Conservation (phyloP, 2,797 vertebrate species). For the Sparus aurata region DNA sequence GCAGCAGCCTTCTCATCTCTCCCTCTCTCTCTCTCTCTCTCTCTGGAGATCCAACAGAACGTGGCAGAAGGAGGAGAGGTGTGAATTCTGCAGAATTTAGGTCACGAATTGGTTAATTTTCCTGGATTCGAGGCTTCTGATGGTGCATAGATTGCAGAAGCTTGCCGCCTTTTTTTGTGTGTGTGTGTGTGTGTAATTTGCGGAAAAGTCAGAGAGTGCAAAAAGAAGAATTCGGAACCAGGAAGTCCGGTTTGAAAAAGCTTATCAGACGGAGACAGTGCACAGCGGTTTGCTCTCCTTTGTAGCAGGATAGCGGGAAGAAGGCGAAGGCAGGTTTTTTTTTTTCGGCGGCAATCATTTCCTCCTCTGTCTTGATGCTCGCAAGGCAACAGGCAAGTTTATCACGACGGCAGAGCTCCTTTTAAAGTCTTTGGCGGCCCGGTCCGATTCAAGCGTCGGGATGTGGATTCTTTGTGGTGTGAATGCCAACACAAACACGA, state of each 20-base stretch:
- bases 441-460: neutral
- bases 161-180: neutral
- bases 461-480: too few species aligned
- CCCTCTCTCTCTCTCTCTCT: constrained; percentile 1
- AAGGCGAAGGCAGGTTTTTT: constrained; percentile 8
- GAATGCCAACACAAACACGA: neutral
- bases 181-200: neutral
- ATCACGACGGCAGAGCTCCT: neutral
- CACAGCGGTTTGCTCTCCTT: constrained; percentile 23
- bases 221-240: constrained; percentile 3
- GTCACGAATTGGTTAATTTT: neutral
- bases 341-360: neutral
- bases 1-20: constrained; percentile 64
- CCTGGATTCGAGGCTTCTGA: neutral
- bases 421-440: neutral
- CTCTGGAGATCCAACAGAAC: constrained; percentile 23
- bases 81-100: constrained; percentile 18
- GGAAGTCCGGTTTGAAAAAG: constrained; percentile 24
- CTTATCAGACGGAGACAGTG: constrained; percentile 10
- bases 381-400: neutral
- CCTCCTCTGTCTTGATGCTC: constrained; percentile 5
- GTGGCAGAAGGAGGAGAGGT: constrained; percentile 6
- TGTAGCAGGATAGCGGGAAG: neutral
- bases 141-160: constrained; percentile 3
- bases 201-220: neutral